phyloP scores from a whole-genome alignment of 1,140 invertebrate genomes.

The Musca vetustissima region DNA sequence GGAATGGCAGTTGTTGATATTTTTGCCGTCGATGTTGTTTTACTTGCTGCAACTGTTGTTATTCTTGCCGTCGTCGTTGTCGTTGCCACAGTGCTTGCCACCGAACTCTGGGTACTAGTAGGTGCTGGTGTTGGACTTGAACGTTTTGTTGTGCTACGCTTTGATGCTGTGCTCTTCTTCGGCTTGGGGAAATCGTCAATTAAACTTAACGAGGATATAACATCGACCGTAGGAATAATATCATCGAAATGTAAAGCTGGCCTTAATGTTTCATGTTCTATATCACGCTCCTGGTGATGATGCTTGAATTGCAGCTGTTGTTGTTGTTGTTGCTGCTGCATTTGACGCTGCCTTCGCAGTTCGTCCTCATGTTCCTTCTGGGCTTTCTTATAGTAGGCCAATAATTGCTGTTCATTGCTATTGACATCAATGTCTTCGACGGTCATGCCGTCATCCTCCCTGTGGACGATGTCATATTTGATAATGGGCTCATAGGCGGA shows the following conservation, averaged over 20 bases:
- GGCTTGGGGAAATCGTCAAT: conserved; percentile 27
- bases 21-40: not conserved
- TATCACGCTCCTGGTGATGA: conserved; percentile 28
- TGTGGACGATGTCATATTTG: conserved; percentile 2
- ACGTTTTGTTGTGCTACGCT: conserved; percentile 11
- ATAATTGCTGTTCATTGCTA: conserved; percentile 32
- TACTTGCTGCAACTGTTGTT: conserved; percentile 17
- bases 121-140: conserved; percentile 9
- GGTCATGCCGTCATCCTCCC: conserved; percentile 5
- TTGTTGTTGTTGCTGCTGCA: conserved; percentile 22
- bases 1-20: not conserved
- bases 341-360: conserved; percentile 7
- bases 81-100: not conserved
- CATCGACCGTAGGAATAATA: conserved; percentile 37
- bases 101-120: not conserved
- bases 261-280: not conserved
- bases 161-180: conserved; percentile 5
- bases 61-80: not conserved
- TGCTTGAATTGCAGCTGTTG: conserved; percentile 18
- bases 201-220: conserved; percentile 38
- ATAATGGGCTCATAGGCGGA: not conserved
- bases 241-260: conserved; percentile 39
- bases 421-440: conserved; percentile 8
- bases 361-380: conserved; percentile 34
- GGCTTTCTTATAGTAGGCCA: conserved; percentile 47